These are phyloP conservation scores for Heliconius ismenius DNA, from an alignment of 2,888 invertebrate genomes.

Conservation along the genomic window DNA sequence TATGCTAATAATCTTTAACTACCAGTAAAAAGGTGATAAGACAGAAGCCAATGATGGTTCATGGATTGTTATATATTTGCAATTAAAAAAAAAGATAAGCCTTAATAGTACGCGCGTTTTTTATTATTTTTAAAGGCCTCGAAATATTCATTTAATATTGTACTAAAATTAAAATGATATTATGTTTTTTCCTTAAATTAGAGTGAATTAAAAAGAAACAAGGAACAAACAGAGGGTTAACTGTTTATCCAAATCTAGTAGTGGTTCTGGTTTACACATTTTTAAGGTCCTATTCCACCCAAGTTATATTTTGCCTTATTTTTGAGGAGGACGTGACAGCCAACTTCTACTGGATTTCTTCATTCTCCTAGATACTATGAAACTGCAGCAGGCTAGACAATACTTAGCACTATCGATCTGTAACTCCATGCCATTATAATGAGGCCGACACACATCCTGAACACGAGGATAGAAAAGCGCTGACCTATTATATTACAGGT, in stretches of 20 bases:
- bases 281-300: too few species aligned
- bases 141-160: neutral
- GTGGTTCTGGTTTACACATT: neutral
- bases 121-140: neutral
- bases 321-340: neutral
- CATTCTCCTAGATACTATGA: neutral
- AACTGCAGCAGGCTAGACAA: neutral
- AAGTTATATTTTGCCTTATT: neutral
- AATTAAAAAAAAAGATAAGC: conserved; percentile 26
- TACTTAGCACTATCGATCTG: conserved; percentile 21
- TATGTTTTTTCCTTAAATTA: neutral
- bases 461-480: conserved; percentile 40
- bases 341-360: too few species aligned
- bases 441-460: conserved; percentile 40
- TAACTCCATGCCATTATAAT: conserved; percentile 27
- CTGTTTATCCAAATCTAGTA: too few species aligned
- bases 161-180: neutral
- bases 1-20: neutral
- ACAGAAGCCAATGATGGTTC: neutral
- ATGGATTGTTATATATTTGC: conserved; percentile 23
- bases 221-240: neutral
- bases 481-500: conserved; percentile 44
- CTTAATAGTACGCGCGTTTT: neutral
- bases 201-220: neutral
- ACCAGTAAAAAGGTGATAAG: conserved; percentile 8